Evolutionary conservation across 2,113 vertebrate genomes (phyloP).

Genomic region (Corythornis vintsioides): DNA sequence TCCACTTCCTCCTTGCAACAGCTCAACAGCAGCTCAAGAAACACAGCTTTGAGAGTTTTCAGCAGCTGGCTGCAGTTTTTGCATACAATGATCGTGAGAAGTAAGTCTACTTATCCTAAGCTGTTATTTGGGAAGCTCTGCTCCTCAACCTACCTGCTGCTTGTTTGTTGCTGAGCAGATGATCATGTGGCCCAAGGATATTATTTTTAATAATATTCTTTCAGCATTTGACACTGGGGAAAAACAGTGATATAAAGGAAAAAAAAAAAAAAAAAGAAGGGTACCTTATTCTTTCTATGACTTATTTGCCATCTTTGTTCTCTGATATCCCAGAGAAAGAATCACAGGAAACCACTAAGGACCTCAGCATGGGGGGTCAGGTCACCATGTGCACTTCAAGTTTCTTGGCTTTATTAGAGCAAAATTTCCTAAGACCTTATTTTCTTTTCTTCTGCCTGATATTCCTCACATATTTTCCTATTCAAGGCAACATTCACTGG

Average conservation of each 20-base stretch:
- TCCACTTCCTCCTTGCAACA: conserved; percentile 73
- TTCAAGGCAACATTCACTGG: neutral
- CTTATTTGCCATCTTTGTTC: neutral
- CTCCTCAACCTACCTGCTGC: neutral
- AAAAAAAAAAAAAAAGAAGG: neutral
- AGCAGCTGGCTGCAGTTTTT: conserved; percentile 73
- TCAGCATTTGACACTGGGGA: neutral
- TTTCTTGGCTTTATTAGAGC: neutral
- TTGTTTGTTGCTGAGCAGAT: neutral
- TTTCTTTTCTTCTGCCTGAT: neutral
- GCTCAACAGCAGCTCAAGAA: conserved; percentile 85
- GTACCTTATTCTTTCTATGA: neutral
- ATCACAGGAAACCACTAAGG: neutral
- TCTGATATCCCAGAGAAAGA: neutral
- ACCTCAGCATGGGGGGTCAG: neutral
- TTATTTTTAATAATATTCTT: neutral
- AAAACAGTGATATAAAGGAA: neutral
- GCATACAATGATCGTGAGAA: conserved; percentile 78
- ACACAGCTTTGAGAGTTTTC: conserved; percentile 83
- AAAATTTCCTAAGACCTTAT: neutral
- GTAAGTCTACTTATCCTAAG: conserved; percentile 71
- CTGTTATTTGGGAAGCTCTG: neutral
- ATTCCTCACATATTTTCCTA: neutral
- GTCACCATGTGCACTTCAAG: neutral
- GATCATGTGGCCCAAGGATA: neutral